These are phyloP conservation scores for Eulemur macaco DNA, from an alignment of 2,113 vertebrate genomes.

Conservation along the genomic window DNA sequence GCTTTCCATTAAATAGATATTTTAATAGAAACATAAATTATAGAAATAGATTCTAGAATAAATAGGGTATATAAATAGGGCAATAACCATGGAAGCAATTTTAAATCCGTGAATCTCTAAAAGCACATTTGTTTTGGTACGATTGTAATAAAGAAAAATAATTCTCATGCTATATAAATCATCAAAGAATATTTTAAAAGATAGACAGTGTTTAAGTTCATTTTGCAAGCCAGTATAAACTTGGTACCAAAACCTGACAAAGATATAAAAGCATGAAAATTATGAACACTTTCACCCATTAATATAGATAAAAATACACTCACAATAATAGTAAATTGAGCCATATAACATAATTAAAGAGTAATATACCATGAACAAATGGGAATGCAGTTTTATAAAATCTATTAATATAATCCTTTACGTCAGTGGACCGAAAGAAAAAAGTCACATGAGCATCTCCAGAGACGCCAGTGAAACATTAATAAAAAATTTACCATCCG, in stretches of 20 bases:
- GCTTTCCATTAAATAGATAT: slow-evolving; percentile 3
- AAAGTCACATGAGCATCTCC: neutral
- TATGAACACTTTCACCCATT: neutral
- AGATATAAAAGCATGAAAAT: neutral
- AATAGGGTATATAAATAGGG: neutral
- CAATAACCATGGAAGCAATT: neutral
- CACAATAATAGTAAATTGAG: neutral
- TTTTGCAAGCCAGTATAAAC: neutral
- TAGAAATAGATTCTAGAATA: neutral
- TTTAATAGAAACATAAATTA: neutral
- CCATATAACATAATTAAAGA: neutral
- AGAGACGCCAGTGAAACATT: neutral
- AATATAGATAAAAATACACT: slow-evolving; percentile 7
- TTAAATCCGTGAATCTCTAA: neutral
- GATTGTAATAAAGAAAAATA: slow-evolving; percentile 3
- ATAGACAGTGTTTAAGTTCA: neutral
- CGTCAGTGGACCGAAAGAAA: neutral
- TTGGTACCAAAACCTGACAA: neutral
- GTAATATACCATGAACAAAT: neutral
- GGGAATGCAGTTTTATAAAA: neutral
- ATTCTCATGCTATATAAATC: neutral
- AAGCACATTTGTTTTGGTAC: neutral
- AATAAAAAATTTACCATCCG: neutral
- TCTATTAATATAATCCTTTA: neutral
- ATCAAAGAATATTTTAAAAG: slow-evolving; percentile 21